Conservation (phyloP, 2,113 vertebrate genomes). For the Formicarius rufipectus region DNA sequence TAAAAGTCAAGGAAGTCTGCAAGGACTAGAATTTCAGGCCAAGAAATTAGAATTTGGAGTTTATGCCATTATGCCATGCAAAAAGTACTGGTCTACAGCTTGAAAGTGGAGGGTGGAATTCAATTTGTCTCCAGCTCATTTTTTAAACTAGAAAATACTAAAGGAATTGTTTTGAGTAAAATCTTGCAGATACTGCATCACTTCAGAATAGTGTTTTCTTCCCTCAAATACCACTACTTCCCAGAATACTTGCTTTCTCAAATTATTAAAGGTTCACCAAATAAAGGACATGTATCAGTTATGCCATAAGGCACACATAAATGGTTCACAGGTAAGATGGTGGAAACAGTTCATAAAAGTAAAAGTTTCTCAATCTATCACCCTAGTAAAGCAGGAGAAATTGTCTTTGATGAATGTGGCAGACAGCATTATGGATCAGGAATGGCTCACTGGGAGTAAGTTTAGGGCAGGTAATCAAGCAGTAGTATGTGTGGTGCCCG, state of each 20-base stretch:
- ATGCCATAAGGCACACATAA: neutral
- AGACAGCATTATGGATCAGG: neutral
- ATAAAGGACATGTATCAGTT: neutral
- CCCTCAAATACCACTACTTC: neutral
- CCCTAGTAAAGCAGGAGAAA: neutral
- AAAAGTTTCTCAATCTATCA: neutral
- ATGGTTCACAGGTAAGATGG: neutral
- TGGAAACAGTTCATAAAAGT: neutral
- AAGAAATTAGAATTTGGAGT: neutral
- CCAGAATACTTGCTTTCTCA: neutral
- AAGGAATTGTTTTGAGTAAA: neutral
- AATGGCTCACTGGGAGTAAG: neutral
- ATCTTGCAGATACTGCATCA: neutral
- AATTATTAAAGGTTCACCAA: neutral
- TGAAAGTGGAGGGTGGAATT: neutral
- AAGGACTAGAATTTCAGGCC: neutral
- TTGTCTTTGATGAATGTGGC: neutral
- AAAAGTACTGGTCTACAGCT: neutral
- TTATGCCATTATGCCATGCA: neutral
- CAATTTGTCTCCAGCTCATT: neutral
- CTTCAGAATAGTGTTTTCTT: neutral
- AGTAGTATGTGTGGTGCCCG: neutral
- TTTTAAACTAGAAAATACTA: neutral
- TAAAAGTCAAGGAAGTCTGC: neutral
- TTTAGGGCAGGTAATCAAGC: neutral